Conservation (phyloP, 2,113 vertebrate species). For the Oreocharis arfaki region DNA sequence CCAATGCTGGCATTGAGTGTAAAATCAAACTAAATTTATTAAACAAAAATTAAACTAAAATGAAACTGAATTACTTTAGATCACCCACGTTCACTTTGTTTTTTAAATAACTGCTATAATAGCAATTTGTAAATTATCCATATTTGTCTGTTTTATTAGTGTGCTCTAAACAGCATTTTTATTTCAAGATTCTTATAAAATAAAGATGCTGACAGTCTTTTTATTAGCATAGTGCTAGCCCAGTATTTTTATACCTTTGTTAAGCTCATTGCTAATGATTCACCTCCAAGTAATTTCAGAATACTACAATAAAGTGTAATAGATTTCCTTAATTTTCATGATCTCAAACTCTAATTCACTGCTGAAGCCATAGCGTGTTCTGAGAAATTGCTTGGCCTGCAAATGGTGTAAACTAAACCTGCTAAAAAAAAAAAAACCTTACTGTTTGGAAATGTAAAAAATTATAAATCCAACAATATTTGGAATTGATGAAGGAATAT, state of each 20-base stretch:
- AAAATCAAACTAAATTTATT: not conserved
- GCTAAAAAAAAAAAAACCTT: not conserved
- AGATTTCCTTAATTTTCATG: constrained; percentile 39
- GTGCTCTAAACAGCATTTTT: constrained; percentile 15
- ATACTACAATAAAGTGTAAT: constrained; percentile 23
- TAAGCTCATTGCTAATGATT: constrained; percentile 40
- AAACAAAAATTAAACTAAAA: too few species aligned
- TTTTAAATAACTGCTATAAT: not conserved
- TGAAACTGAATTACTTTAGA: not conserved
- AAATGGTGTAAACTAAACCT: constrained; percentile 14
- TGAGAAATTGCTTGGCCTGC: constrained; percentile 1
- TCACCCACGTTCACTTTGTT: not conserved
- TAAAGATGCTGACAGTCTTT: constrained; percentile 34
- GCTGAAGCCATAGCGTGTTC: not conserved
- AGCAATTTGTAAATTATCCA: not conserved
- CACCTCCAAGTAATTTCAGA: constrained; percentile 36
- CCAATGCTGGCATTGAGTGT: not conserved
- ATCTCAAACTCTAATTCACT: not conserved
- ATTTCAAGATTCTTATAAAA: constrained; percentile 47
- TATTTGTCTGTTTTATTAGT: constrained; percentile 41
- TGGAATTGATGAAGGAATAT: not conserved
- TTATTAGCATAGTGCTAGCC: constrained; percentile 28
- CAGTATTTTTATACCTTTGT: not conserved
- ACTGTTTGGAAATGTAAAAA: constrained; percentile 3
- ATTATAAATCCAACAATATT: not conserved